Evolutionary conservation across 2,888 invertebrate species (phyloP).

Genomic region (Selenia dentaria): DNA sequence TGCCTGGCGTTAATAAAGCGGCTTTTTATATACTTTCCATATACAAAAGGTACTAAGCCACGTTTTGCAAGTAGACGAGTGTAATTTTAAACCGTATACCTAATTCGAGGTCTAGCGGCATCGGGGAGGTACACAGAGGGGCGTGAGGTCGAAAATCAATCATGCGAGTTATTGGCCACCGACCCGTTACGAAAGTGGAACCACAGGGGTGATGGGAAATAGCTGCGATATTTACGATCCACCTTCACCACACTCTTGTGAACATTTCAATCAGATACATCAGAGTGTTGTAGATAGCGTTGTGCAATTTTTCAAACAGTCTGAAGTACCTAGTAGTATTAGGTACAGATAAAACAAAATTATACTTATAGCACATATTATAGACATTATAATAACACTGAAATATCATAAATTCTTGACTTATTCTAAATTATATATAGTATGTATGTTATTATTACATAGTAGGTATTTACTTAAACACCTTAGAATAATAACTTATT

Average conservation of each 20-base stretch:
- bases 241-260: neutral
- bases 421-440: too few species aligned
- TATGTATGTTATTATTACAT: too few species aligned
- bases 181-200: conserved; percentile 43
- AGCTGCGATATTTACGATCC: conserved; percentile 16
- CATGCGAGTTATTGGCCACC: conserved; percentile 60
- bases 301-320: too few species aligned
- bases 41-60: conserved; percentile 3
- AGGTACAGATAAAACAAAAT: too few species aligned
- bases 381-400: too few species aligned
- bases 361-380: too few species aligned
- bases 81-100: conserved; percentile 29
- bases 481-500: too few species aligned
- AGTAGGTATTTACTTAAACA: too few species aligned
- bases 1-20: conserved; percentile 3
- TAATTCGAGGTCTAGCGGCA: conserved; percentile 10
- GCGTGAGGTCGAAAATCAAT: conserved; percentile 42
- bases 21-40: conserved; percentile 12
- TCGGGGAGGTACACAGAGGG: conserved; percentile 15
- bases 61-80: conserved; percentile 10
- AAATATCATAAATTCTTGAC: too few species aligned
- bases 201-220: conserved; percentile 29
- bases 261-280: too few species aligned
- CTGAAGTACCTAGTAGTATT: too few species aligned
- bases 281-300: too few species aligned